A percentile compares a stretch with the other conserved stretches of the same genome.
phyloP scores from a whole-genome alignment of 2,113 vertebrate genomes.

The Chunga burmeisteri region DNA sequence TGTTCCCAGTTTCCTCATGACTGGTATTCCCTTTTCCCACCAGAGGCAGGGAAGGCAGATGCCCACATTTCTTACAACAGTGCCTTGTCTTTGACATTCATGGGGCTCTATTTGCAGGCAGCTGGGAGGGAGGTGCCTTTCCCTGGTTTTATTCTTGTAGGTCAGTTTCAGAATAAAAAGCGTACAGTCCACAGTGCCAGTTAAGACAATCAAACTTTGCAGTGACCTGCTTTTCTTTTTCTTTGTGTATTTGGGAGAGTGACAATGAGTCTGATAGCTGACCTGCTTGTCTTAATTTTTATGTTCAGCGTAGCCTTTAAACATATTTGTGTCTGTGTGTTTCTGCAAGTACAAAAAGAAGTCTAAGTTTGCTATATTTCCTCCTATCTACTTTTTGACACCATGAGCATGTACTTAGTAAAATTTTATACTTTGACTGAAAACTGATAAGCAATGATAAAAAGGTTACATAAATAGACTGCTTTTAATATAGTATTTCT shows the following conservation, averaged over 20 bases:
- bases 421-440: not conserved
- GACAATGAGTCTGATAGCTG: not conserved
- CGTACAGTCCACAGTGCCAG: not conserved
- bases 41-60: not conserved
- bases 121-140: not conserved
- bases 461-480: not conserved
- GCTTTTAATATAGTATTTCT: not conserved
- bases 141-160: not conserved
- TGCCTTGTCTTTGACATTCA: not conserved
- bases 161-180: not conserved
- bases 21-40: constrained; percentile 9
- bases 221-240: not conserved
- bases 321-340: not conserved
- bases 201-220: not conserved
- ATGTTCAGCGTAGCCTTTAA: not conserved
- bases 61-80: not conserved
- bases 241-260: not conserved
- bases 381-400: not conserved
- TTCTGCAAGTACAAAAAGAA: not conserved
- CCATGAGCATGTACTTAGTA: not conserved
- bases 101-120: not conserved
- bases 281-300: not conserved
- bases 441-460: not conserved
- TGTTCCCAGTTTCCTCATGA: not conserved
- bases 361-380: not conserved